Evolutionary conservation across 1,140 invertebrate genomes (phyloP), one percentile per base, ranked within the genome.

Genomic region (Uloborus diversus): DNA sequence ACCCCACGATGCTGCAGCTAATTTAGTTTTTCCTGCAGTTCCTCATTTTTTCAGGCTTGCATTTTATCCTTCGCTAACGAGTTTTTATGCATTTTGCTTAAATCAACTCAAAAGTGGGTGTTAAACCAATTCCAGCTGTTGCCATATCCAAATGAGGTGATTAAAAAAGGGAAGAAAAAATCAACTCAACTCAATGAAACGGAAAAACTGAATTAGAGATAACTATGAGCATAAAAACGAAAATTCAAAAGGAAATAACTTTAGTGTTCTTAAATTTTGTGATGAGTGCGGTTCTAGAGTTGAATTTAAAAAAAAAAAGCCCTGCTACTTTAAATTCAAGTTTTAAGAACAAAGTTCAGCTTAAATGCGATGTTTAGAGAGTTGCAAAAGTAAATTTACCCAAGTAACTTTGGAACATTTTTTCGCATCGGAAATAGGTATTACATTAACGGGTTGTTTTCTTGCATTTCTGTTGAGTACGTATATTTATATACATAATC

Each of bases 181-280:
- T n/a, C n/a, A n/a, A n/a, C n/a, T n/a, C n/a, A 20, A 42, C 23
- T 64, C 51, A 7, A n/a, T 53, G 51, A 2, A 25, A 25, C 61
- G 64, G 42, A 68, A 68, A 68, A 68, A 68, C 37, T 68, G 25
- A 68, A 68, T 68, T 68, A 68, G 47, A 25, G 27, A 68, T 17
- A 2, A 11, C 14, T n/a, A 35, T 32, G 61, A n/a, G n/a, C n/a
- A n/a, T n/a, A n/a, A n/a, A 37, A 35, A 25, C 27, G 61, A 42
- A 37, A 64, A 23, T 64, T 11, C 42, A 37, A 37, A 37, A 27
- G 42, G 42, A 64, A 25, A 25, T 37, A 25, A 37, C 14, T 14
- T n/a, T 14, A 9, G 25, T 2, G n/a, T n/a, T n/a, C n/a, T n/a
- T n/a, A n/a, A n/a, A n/a, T n/a, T n/a, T n/a, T n/a, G n/a, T n/a